phyloP scores from a whole-genome alignment of 2,888 invertebrate species.

The Meandrusa payeni region DNA sequence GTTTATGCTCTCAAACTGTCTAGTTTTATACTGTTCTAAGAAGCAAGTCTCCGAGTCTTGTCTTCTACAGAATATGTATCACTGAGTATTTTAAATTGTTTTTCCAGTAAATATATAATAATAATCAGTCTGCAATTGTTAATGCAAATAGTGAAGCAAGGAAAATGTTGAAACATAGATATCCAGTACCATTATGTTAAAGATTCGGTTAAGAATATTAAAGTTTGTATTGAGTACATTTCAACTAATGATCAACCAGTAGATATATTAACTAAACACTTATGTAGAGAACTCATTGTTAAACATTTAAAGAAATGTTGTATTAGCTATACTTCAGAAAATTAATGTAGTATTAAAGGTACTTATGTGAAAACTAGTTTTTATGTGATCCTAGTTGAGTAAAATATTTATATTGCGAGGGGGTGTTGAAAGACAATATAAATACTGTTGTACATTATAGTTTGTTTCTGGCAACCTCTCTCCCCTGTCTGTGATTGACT shows the following conservation, averaged over 20 bases:
- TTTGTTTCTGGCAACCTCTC: too few relatives aligned
- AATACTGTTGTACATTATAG: too few relatives aligned
- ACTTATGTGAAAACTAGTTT: too few relatives aligned
- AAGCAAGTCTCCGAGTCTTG: conserved; percentile 32
- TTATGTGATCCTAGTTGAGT: too few relatives aligned
- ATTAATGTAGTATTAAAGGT: too few relatives aligned
- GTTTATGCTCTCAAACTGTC: conserved; percentile 29
- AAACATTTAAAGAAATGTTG: conserved; percentile 1
- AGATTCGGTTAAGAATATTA: conserved; percentile 24
- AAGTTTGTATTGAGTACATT: conserved; percentile 26
- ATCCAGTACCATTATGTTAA: conserved; percentile 26
- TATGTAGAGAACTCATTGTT: conserved; percentile 18
- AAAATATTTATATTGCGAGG: too few relatives aligned
- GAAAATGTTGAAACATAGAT: conserved; percentile 21
- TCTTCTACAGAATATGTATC: conserved; percentile 35
- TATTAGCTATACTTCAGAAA: not conserved
- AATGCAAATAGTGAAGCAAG: too few relatives aligned
- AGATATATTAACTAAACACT: conserved; percentile 26
- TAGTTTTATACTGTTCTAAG: conserved; percentile 30
- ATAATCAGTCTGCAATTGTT: too few relatives aligned
- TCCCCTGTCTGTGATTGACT: too few relatives aligned
- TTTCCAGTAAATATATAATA: too few relatives aligned
- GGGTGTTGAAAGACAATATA: too few relatives aligned
- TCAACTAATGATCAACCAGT: conserved; percentile 26
- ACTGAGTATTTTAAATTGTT: conserved; percentile 22